These are phyloP conservation scores for Sapajus apella DNA, from an alignment of 2,113 vertebrate genomes.

Conservation along the genomic window DNA sequence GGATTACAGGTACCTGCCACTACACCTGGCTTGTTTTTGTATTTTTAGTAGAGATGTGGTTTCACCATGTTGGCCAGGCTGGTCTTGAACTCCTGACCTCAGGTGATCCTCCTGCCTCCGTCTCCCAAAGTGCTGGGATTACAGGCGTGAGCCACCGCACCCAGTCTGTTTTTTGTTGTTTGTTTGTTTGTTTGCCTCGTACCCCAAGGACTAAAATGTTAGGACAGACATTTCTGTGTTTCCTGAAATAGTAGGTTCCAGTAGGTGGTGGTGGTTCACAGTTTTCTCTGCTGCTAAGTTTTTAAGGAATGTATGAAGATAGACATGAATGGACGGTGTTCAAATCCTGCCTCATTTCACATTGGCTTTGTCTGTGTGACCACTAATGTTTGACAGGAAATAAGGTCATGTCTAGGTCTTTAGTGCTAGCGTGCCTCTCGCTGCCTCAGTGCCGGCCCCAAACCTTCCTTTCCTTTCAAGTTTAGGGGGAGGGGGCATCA, in stretches of 20 bases:
- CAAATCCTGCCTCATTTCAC: constrained; percentile 72
- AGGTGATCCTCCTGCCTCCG: too few relatives aligned
- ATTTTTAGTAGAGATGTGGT: too few relatives aligned
- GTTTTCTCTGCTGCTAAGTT: constrained; percentile 66
- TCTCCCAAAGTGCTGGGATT: too few relatives aligned
- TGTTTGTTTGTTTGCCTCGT: constrained; percentile 31
- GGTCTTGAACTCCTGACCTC: too few relatives aligned
- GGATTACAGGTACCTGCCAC: too few relatives aligned
- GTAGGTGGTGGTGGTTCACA: constrained; percentile 64
- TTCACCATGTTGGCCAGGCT: too few relatives aligned
- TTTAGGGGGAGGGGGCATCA: not conserved
- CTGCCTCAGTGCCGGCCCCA: not conserved
- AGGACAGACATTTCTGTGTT: constrained; percentile 63
- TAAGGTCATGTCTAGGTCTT: not conserved
- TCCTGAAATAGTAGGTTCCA: constrained; percentile 66
- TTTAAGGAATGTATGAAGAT: constrained; percentile 77
- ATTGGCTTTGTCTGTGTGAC: constrained; percentile 28
- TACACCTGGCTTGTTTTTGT: too few relatives aligned
- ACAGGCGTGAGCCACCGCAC: too few relatives aligned
- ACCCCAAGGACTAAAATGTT: constrained; percentile 56
- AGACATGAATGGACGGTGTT: constrained; percentile 78
- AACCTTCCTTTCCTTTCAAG: not conserved
- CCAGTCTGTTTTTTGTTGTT: not conserved
- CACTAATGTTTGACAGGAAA: constrained; percentile 43
- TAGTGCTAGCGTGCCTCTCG: not conserved